Evolutionary conservation across 2,797 vertebrate genomes (phyloP).

Genomic region (Poeciliopsis turneri): DNA sequence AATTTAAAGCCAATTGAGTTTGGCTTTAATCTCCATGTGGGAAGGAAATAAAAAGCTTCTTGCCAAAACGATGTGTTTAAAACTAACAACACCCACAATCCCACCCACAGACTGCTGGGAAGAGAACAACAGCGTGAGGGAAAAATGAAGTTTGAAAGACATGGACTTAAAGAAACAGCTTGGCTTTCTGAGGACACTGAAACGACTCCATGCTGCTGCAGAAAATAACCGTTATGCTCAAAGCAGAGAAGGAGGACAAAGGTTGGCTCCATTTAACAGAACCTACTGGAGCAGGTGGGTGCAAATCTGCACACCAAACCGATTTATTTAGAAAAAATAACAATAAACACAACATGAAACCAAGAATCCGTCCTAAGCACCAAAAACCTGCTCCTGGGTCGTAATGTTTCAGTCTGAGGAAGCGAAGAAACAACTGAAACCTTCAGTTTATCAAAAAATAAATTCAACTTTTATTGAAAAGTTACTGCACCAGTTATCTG

Average conservation of each 20-base stretch:
- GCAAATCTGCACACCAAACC: neutral
- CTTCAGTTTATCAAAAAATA: neutral
- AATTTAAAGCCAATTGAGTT: slow-evolving; percentile 19
- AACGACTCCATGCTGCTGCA: neutral
- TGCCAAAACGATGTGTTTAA: slow-evolving; percentile 14
- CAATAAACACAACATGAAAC: neutral
- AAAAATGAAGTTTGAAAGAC: slow-evolving; percentile 6
- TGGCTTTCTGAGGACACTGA: neutral
- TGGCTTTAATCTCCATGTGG: slow-evolving; percentile 38
- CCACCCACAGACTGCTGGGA: slow-evolving; percentile 34
- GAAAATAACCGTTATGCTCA: neutral
- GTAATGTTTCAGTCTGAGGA: neutral
- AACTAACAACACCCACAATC: slow-evolving; percentile 27
- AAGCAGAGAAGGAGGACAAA: neutral
- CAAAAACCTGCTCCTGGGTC: neutral
- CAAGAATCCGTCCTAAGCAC: neutral
- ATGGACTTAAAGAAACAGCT: slow-evolving; percentile 6
- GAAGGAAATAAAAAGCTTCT: slow-evolving; percentile 38
- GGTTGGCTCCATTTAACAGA: neutral
- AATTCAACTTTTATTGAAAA: neutral
- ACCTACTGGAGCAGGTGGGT: neutral
- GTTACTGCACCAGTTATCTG: too few relatives aligned
- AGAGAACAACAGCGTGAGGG: slow-evolving; percentile 16
- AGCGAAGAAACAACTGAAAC: neutral
- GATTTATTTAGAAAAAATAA: neutral